Base-by-base conservation (phyloP, 2,888 invertebrate species). In the Phaonia tiefii region DNA sequence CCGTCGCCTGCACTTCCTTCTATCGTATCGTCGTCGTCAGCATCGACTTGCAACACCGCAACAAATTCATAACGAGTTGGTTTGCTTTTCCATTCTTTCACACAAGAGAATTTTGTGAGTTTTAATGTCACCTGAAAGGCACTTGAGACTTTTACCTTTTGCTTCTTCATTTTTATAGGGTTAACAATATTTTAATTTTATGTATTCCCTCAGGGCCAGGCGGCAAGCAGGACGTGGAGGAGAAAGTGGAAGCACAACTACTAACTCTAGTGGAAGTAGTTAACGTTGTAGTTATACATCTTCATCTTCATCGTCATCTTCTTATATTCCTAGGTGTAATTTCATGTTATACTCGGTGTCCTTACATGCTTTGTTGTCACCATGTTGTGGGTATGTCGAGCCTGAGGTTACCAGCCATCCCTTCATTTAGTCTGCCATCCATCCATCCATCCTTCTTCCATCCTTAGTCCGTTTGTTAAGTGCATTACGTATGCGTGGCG, bases 81-180 rank as follows among this genome's bases (percentile, higher is more conserved):
- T 49, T 77, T 66, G 73, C 70, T n/a, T n/a, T n/a, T n/a, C n/a
- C n/a, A n/a, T n/a, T 3, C 8, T 31, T 31, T 31, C 8, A 8
- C 31, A 80, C 77, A 4, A 58, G 17, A 31, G 60, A 60, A 39
- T 58, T 58, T 77, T 80, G 58, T 78, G 78, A 81, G 78, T 81
- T 78, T 78, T 81, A 78, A 81, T 81, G 81, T 81, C 81, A 81
- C 78, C 81, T 81, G 75, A 73, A 81, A 78, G 75, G 51, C 81
- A 78, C 81, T 81, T 75, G 72, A 81, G 81, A 80, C 74, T 71
- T 75, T 77, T 67, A 72, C 69, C 69, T 39, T 77, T 22, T 31
- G 25, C 69, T 60, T 75, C 81, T 72, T 69, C 75, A 63, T 72
- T 72, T 75, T 70, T 69, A 78, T 67, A 71, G 67, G 71, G 77